These are phyloP conservation scores for Oncorhynchus kisutch DNA, from an alignment of 2,113 vertebrate genomes.

Conservation along the genomic window DNA sequence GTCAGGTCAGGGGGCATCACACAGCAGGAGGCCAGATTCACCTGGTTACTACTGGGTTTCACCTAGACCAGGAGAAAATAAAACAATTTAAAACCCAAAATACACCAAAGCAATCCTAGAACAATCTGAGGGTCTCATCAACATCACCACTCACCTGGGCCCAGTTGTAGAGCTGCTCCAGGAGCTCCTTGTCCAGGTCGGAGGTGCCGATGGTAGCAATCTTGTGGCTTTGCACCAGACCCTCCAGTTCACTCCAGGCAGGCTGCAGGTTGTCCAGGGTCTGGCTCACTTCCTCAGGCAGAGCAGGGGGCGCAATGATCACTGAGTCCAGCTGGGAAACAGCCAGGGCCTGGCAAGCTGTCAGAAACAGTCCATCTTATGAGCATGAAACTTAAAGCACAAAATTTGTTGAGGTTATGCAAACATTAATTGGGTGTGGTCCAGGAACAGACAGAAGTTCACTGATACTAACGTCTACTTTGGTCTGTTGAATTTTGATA, in stretches of 20 bases:
- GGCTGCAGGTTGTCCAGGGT: slow-evolving; percentile 88
- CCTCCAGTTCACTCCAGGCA: slow-evolving; percentile 90
- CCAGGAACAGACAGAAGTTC: background rate
- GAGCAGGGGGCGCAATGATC: slow-evolving; percentile 86
- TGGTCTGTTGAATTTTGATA: background rate
- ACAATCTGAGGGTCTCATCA: background rate
- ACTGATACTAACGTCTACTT: background rate
- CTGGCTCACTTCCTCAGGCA: slow-evolving; percentile 78
- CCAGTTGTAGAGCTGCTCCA: slow-evolving; percentile 95
- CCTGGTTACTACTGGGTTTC: slow-evolving; percentile 97
- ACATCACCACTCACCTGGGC: slow-evolving; percentile 79
- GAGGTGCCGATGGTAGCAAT: slow-evolving; percentile 93
- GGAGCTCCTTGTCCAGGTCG: slow-evolving; percentile 89
- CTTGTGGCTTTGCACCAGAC: slow-evolving; percentile 83
- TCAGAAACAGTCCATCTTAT: background rate
- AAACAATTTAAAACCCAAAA: background rate
- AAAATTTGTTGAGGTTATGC: no score
- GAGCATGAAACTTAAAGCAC: no score
- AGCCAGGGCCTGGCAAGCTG: slow-evolving; percentile 86
- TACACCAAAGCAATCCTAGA: background rate
- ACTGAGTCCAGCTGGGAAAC: slow-evolving; percentile 94
- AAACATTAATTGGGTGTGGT: no score
- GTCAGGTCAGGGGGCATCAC: slow-evolving; percentile 98
- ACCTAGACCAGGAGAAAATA: slow-evolving; percentile 70
- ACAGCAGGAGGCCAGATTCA: slow-evolving; percentile 97